Evolutionary conservation across 2,888 invertebrate genomes (phyloP).

Genomic region (Pseudococcus longispinus): DNA sequence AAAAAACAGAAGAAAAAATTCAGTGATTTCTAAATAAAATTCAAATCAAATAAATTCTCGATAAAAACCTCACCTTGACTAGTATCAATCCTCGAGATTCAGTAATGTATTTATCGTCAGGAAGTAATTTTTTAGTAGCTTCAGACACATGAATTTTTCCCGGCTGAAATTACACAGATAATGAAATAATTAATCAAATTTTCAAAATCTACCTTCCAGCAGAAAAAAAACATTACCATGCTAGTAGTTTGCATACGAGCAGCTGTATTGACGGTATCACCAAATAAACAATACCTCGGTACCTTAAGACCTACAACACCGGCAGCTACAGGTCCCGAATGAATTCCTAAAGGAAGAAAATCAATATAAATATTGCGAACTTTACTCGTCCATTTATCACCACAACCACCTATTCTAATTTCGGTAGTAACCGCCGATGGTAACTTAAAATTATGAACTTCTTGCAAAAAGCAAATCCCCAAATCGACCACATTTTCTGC

Average conservation of each 20-base stretch:
- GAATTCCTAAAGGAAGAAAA: constrained; percentile 69
- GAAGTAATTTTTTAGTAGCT: constrained; percentile 73
- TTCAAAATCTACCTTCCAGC: no score
- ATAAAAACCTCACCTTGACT: constrained; percentile 73
- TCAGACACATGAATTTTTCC: constrained; percentile 80
- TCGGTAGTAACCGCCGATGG: constrained; percentile 69
- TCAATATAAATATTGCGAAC: no score
- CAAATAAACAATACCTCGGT: constrained; percentile 87
- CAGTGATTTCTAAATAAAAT: constrained; percentile 16
- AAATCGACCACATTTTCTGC: constrained; percentile 80
- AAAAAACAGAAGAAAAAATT: constrained; percentile 35
- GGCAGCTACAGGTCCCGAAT: constrained; percentile 86
- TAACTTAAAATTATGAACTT: constrained; percentile 72
- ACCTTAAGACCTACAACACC: constrained; percentile 86
- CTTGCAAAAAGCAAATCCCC: constrained; percentile 75
- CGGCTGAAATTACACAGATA: constrained; percentile 66
- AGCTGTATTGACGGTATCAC: constrained; percentile 90
- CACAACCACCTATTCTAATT: constrained; percentile 69
- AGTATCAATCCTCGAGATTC: constrained; percentile 76
- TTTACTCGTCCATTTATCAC: neutral
- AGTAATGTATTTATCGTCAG: constrained; percentile 71
- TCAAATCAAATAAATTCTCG: neutral
- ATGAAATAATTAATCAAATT: neutral
- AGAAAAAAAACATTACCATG: constrained; percentile 63
- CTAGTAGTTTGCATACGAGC: constrained; percentile 84